A percentile compares a stretch with the other conserved stretches of the same genome.
Conservation (phyloP, 2,113 vertebrate genomes). For the Planiliza haematocheilus region DNA sequence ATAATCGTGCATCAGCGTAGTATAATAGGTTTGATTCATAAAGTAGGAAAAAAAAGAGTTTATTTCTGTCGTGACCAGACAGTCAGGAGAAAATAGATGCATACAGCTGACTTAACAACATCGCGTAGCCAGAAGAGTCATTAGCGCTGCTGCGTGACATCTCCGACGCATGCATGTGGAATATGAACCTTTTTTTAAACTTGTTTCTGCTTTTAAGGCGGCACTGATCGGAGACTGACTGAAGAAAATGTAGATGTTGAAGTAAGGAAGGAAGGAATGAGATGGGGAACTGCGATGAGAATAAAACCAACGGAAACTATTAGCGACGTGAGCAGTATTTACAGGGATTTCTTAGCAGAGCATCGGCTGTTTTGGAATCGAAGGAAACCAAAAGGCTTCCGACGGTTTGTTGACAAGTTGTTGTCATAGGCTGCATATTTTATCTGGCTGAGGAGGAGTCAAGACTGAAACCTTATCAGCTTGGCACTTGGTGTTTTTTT, state of each 20-base stretch:
- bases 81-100: slow-evolving; percentile 17
- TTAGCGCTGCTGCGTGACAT: slow-evolving; percentile 13
- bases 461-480: slow-evolving; percentile 62
- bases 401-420: slow-evolving; percentile 30
- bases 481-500: slow-evolving; percentile 18
- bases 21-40: neutral
- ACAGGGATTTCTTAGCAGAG: neutral
- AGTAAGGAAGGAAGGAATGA: slow-evolving; percentile 35
- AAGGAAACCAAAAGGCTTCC: slow-evolving; percentile 10
- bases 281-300: neutral
- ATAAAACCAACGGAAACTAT: neutral
- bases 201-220: slow-evolving; percentile 59
- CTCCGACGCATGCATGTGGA: slow-evolving; percentile 35
- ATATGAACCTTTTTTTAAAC: slow-evolving; percentile 26
- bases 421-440: slow-evolving; percentile 48
- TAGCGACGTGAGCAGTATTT: neutral
- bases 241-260: slow-evolving; percentile 1
- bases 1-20: neutral
- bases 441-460: slow-evolving; percentile 50
- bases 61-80: slow-evolving; percentile 34
- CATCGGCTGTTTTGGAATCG: slow-evolving; percentile 14
- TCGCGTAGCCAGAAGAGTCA: slow-evolving; percentile 16
- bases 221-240: slow-evolving; percentile 17
- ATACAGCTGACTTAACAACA: slow-evolving; percentile 7
- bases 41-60: slow-evolving; percentile 13